A percentile compares a stretch with the other conserved stretches of the same genome.
Conservation (phyloP, 2,888 invertebrate species). For the Dasypogon diadema region DNA sequence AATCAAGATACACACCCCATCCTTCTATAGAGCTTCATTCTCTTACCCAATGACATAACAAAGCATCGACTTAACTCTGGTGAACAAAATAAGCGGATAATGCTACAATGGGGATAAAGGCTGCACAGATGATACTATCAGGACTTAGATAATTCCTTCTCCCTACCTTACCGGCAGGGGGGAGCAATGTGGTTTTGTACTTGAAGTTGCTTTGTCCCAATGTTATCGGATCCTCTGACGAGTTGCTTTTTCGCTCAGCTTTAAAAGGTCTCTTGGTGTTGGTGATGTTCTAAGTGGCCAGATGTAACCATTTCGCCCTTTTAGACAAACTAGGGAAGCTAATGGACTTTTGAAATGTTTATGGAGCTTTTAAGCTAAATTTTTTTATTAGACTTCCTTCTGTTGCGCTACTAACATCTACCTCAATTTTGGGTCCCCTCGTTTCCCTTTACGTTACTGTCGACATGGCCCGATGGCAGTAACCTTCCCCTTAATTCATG, state of each 20-base stretch:
- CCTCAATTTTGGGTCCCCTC: neutral
- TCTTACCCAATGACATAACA: slow-evolving; percentile 8
- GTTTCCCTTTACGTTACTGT: neutral
- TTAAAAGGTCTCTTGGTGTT: neutral
- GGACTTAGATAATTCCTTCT: slow-evolving; percentile 39
- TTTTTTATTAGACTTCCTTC: slow-evolving; percentile 51
- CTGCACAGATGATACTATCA: slow-evolving; percentile 49
- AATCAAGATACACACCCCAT: neutral
- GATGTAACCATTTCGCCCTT: slow-evolving; percentile 16
- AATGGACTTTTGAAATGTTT: slow-evolving; percentile 58
- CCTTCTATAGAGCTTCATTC: neutral
- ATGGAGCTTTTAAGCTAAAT: slow-evolving; percentile 56
- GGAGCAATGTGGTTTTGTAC: slow-evolving; percentile 35
- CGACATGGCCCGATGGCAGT: neutral
- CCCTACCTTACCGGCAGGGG: neutral
- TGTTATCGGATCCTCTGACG: slow-evolving; percentile 46
- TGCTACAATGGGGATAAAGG: slow-evolving; percentile 44
- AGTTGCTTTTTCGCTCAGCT: slow-evolving; percentile 16
- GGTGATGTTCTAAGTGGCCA: slow-evolving; percentile 40
- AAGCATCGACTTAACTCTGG: slow-evolving; percentile 44
- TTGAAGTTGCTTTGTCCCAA: slow-evolving; percentile 33
- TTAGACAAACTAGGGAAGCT: slow-evolving; percentile 41
- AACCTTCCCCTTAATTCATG: neutral
- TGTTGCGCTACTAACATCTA: slow-evolving; percentile 3
- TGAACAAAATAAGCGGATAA: slow-evolving; percentile 49